Base-by-base conservation (phyloP, 2,888 invertebrate species). In the Nowickia ferox region DNA sequence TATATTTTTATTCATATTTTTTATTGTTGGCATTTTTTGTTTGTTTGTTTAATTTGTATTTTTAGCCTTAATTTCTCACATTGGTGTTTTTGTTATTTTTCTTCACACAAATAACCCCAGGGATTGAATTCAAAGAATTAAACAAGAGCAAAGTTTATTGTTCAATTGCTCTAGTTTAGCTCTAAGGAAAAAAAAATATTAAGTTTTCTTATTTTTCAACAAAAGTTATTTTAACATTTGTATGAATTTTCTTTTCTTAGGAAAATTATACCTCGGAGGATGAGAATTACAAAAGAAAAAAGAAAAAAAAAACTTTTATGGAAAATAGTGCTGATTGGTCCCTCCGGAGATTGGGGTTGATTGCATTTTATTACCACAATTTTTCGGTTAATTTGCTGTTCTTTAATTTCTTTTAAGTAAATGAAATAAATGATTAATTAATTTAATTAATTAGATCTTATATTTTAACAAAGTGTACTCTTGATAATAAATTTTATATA, bases 251-350 rank as follows among this genome's bases (percentile, higher is more conserved):
- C 65, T 53, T 59, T 72, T 68, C 53, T 63, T 63, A 11, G 1
- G 22, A 48, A 82, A 85, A 85, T 69, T 78, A 57, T 68, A 75
- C 78, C 85, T 78, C 42, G 19, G 75, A 63, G 81, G 59, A 9
- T 61, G 53, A 15, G 15, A 2, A 42, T 5, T n/a, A 57, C 13
- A 59, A 76, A 59, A 48, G n/a, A 51, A n/a, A 59, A 76, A 59
- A 48, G n/a, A 66, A 55, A 8, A 66, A 61, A 55, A 57, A 9
- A 53, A 10, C 40, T 75, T 30, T 30, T 30, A 77, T 61, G 30
- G 42, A 2, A 78, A 69, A 57, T 65, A 78, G 46, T 75, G 59
- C 13, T 82, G 77, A 85, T 81, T 77, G 78, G 63, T 19, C 15
- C 55, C 82, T 85, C 69, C 40, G 10, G 82, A 68, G 82, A 71